Conservation (phyloP, 2,888 invertebrate species). For the Lasioglossum calceatum region DNA sequence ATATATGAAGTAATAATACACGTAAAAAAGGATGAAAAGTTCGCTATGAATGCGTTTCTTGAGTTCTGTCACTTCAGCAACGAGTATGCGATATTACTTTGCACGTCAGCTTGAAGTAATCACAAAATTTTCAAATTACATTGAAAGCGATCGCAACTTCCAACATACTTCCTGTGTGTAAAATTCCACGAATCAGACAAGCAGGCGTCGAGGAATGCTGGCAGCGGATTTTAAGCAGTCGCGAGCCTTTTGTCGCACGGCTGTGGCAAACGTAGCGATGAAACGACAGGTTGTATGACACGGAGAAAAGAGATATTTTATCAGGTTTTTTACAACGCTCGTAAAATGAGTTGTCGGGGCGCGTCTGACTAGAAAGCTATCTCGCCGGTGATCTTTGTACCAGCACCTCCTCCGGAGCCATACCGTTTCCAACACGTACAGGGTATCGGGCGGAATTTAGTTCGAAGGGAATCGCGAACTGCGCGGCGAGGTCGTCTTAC, state of each 20-base stretch:
- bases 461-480: not conserved
- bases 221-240: conserved; percentile 12
- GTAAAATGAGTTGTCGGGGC: conserved; percentile 50
- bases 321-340: conserved; percentile 42
- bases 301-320: conserved; percentile 37
- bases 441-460: conserved; percentile 26
- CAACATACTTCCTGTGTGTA: no score
- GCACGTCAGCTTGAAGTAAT: no score
- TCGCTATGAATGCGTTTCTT: no score
- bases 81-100: not conserved
- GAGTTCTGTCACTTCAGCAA: no score
- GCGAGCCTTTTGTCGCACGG: not conserved
- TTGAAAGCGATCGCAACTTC: not conserved
- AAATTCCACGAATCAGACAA: not conserved
- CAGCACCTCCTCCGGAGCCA: conserved; percentile 16
- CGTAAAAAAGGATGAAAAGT: no score
- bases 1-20: no score
- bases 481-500: conserved; percentile 5
- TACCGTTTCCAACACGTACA: conserved; percentile 24
- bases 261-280: not conserved
- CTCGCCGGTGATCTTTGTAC: conserved; percentile 39
- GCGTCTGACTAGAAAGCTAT: conserved; percentile 40
- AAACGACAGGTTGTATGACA: conserved; percentile 20
- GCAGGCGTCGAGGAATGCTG: not conserved
- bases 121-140: not conserved